Evolutionary conservation across 2,797 vertebrate genomes (phyloP).

Genomic region (Myotis findleyi): DNA sequence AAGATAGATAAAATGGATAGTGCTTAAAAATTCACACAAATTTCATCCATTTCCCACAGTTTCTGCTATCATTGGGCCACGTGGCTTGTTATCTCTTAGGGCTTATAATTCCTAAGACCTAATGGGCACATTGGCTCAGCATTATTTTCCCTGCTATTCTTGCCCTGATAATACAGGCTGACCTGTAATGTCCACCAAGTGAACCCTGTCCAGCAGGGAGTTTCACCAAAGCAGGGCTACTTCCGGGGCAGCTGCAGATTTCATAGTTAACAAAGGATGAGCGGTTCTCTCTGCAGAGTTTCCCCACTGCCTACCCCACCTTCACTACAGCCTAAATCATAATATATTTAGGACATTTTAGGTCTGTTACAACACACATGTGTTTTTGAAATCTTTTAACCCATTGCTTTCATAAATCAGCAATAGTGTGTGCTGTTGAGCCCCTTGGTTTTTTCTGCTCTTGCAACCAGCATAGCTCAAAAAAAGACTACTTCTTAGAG

Average conservation of each 20-base stretch:
- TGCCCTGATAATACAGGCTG: not conserved
- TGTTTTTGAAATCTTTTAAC: not conserved
- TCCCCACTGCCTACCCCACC: not conserved
- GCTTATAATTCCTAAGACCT: not conserved
- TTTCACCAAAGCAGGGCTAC: not conserved
- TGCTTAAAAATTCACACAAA: not conserved
- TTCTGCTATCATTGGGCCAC: not conserved
- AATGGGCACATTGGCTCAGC: not conserved
- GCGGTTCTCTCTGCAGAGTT: not conserved
- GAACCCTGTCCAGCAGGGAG: not conserved
- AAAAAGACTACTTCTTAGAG: not conserved
- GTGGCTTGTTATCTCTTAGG: not conserved
- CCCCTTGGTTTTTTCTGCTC: constrained; percentile 2
- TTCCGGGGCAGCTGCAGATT: not conserved
- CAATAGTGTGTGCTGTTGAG: not conserved
- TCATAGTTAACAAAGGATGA: not conserved
- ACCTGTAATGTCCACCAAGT: not conserved
- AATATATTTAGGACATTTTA: constrained; percentile 14
- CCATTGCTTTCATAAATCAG: not conserved
- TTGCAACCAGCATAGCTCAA: not conserved
- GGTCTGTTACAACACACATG: not conserved
- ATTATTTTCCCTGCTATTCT: not conserved
- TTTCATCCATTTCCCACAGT: not conserved
- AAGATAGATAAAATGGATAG: not conserved
- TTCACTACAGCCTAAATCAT: not conserved